Evolutionary conservation across 2,888 invertebrate species (phyloP).

Genomic region (Papilio elwesi): DNA sequence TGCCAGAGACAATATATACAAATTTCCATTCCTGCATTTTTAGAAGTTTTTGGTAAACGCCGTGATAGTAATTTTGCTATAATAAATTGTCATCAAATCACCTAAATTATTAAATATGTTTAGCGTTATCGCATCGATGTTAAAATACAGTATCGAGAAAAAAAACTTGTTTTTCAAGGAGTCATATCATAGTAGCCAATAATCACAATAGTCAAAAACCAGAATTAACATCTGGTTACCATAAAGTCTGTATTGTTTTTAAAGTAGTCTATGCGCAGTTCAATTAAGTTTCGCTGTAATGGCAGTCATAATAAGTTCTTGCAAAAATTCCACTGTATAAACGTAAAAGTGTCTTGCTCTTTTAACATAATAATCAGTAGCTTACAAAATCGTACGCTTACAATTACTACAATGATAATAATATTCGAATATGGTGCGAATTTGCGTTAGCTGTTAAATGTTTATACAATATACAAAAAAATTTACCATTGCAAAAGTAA

Average conservation of each 20-base stretch:
- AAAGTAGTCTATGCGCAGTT: no score
- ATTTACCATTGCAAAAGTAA: conserved; percentile 31
- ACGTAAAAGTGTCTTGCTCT: no score
- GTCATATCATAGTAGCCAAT: no score
- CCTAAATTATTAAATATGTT: not conserved
- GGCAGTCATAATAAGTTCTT: no score
- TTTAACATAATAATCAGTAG: not conserved
- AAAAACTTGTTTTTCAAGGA: no score
- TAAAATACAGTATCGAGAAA: no score
- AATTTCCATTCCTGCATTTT: not conserved
- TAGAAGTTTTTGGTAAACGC: conserved; percentile 11
- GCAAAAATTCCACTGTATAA: no score
- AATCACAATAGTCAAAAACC: no score
- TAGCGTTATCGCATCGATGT: not conserved
- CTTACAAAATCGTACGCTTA: not conserved
- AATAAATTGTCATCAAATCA: not conserved
- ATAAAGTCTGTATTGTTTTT: no score
- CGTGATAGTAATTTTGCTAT: not conserved
- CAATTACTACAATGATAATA: not conserved
- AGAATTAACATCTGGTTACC: no score
- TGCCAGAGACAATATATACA: conserved; percentile 16
- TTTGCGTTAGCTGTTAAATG: conserved; percentile 24
- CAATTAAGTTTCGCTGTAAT: no score
- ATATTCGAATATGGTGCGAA: conserved; percentile 16
- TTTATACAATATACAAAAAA: conserved; percentile 29